A percentile compares a stretch with the other conserved stretches of the same genome.
Evolutionary conservation across 2,113 vertebrate species (phyloP).

Genomic region (Pleuronectes platessa): DNA sequence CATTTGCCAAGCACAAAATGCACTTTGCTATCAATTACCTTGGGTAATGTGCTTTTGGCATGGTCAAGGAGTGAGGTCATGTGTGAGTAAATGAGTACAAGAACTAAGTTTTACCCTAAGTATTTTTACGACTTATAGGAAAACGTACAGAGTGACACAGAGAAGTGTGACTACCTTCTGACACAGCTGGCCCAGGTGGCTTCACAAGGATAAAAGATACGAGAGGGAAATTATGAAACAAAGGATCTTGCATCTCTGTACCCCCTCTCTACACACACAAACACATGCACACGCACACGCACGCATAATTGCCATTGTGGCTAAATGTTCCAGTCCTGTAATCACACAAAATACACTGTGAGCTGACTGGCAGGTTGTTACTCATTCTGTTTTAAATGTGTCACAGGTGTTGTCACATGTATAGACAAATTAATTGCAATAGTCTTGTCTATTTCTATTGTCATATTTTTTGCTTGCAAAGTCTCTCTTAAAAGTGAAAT

Average conservation of each 20-base stretch:
- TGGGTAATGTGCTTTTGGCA: conserved; percentile 17
- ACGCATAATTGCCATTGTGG: conserved; percentile 8
- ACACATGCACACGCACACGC: neutral
- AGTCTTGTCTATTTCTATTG: neutral
- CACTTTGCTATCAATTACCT: conserved; percentile 27
- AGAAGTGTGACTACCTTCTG: conserved; percentile 3
- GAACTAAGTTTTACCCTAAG: neutral
- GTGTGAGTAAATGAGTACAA: conserved; percentile 10
- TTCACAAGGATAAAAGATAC: conserved; percentile 3
- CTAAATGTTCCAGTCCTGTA: neutral
- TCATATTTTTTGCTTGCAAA: neutral
- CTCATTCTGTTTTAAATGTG: conserved; percentile 16
- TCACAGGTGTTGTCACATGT: neutral
- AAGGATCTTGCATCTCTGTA: neutral
- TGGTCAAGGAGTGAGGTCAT: conserved; percentile 35
- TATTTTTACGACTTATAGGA: conserved; percentile 16
- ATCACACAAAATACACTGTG: conserved; percentile 19
- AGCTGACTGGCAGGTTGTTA: conserved; percentile 4
- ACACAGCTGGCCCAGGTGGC: conserved; percentile 3
- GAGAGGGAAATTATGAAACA: neutral
- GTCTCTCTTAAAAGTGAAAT: neutral
- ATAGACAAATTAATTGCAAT: neutral
- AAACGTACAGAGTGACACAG: neutral
- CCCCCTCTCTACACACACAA: neutral
- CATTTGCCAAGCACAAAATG: conserved; percentile 25